Evolutionary conservation across 2,113 vertebrate species (phyloP), one percentile per base, ranked within the genome.

Genomic region (Tilapia sparmanii): DNA sequence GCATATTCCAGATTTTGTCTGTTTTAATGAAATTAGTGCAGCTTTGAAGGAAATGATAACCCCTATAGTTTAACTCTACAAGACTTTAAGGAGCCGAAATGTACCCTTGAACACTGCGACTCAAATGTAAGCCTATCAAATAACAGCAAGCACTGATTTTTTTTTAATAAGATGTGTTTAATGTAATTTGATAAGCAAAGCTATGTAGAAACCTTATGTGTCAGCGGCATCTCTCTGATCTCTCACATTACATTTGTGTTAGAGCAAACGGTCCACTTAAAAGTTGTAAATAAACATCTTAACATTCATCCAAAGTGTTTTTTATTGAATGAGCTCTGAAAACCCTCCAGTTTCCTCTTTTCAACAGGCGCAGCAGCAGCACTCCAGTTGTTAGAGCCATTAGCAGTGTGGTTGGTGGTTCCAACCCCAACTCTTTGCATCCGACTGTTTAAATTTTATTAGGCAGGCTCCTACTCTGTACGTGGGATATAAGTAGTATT

Each of bases 201-300:
- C 16, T 87, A 68, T 84, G 68, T 92, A 90, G 85, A 87, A 89
- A 89, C 54, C 55, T 89, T 33, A 45, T 87, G 68, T 90, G 82
- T 76, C 59, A 86, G 78, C 86, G 53, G 19, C 63, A 68, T 22
- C 80, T 29, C 80, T 79, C 81, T 85, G 61, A 89, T 59, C 59
- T 80, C 81, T 86, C 76, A 87, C 68, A 38, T 87, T 83, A 82
- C 80, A 84, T 71, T 73, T 90, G 88, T 94, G 83, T 40, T 92
- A 91, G 84, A 83, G 59, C 26, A 90, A 89, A 52, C 52, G 80
- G 82, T 94, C 89, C 81, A 87, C 88, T 92, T 93, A 87, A 76
- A 94, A 38, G 19, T 84, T 94, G 89, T 93, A 91, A 95, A 94
- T 95, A 96, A 95, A 96, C 73, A 87, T 95, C 88, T 93, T 92